Evolutionary conservation across 2,888 invertebrate species (phyloP), one percentile per base, ranked within the genome.

Genomic region (Drosophila borealis): DNA sequence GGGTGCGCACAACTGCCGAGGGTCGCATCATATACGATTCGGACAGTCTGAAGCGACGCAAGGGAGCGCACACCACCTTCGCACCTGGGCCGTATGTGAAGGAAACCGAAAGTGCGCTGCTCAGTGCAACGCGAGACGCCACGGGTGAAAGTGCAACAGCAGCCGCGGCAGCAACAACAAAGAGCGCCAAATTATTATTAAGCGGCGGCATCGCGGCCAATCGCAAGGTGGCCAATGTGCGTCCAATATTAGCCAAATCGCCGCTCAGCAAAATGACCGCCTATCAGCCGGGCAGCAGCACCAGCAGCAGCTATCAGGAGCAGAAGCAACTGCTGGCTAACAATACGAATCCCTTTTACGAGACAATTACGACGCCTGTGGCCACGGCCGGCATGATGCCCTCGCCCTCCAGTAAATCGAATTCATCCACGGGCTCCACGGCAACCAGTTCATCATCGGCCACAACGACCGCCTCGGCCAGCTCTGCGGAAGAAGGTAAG

Each of bases 11-110:
- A 56, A 96, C 97, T 92, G 96, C 97, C 25, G 96, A 96, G 88
- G 98, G 97, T 55, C 96, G 96, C 93, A 96, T 97, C 46, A 96
- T 97, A 69, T 97, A 96, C 92, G 96, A 96, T 73, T 97, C 97
- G 19, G 97, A 97, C 85, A 97, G 97, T 89, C 93, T 97, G 74
- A 95, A 95, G 90, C 94, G 96, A 82, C 91, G 92, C 78, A 96
- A 96, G 93, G 96, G 95, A 68, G 95, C 96, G 14, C 96, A 97
- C 89, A 96, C 96, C 39, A 97, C 97, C 36, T 97, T 97, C 89
- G 96, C 96, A 93, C 97, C 97, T 61, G 97, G 97, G 78, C 97
- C 96, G 45, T 96, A 96, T 91, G 96, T 97, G 25, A 96, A 96
- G 92, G 95, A 94, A 94, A 84, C 94, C 94, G 50, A 90, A 91